A percentile compares a stretch with the other conserved stretches of the same genome.
Conservation (phyloP, 53 echinoderm and acorn worm species). For the Astropecten irregularis region DNA sequence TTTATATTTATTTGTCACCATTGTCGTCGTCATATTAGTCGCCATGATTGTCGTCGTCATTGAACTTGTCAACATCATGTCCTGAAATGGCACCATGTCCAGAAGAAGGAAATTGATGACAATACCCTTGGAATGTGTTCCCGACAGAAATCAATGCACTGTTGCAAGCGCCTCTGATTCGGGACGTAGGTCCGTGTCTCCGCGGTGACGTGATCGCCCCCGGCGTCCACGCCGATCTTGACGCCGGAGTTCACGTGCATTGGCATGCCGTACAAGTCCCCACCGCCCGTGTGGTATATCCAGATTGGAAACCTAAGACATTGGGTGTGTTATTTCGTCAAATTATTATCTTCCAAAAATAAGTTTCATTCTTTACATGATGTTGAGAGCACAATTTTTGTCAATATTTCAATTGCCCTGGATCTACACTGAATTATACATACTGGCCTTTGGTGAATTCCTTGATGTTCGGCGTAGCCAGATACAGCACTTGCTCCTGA, state of each 20-base stretch:
- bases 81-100: too few relatives aligned
- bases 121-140: constrained; percentile 80
- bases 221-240: constrained; percentile 88
- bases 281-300: constrained; percentile 45
- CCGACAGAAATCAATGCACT: constrained; percentile 43
- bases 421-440: too few relatives aligned
- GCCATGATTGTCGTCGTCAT: too few relatives aligned
- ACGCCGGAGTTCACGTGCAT: constrained; percentile 85
- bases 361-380: too few relatives aligned
- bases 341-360: too few relatives aligned
- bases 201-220: constrained; percentile 71
- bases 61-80: too few relatives aligned
- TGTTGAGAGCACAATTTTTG: not conserved
- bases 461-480: constrained; percentile 83
- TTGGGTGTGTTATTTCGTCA: too few relatives aligned
- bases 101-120: too few relatives aligned
- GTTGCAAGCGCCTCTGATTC: constrained; percentile 54
- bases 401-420: too few relatives aligned
- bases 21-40: too few relatives aligned
- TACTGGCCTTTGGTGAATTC: constrained; percentile 84
- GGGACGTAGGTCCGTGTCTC: constrained; percentile 76
- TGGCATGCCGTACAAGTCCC: constrained; percentile 75
- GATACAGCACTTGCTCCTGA: constrained; percentile 90
- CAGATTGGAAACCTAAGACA: constrained; percentile 70
- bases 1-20: too few relatives aligned